Percentiles rank a stretch among this genome's conserved stretches.
phyloP scores from a whole-genome alignment of 2,113 vertebrate species.

The Probosciger aterrimus region DNA sequence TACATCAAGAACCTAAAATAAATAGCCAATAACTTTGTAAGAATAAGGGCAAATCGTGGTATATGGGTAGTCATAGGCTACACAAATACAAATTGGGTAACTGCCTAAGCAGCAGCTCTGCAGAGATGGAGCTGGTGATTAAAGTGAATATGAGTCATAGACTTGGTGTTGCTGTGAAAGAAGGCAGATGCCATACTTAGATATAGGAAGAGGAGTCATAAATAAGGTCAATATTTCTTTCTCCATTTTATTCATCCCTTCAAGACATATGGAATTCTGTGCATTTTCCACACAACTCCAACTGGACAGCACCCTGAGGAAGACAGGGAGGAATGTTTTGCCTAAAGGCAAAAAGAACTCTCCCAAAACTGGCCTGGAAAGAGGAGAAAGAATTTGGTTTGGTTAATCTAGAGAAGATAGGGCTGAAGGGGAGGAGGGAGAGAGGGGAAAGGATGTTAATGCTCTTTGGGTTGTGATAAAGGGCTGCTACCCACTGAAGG shows the following conservation, averaged over 20 bases:
- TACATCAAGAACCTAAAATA: neutral
- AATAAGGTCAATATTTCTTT: neutral
- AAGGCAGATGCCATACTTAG: neutral
- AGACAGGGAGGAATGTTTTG: neutral
- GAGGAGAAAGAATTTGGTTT: neutral
- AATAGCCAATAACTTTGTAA: neutral
- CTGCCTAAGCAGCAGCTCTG: neutral
- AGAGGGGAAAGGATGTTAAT: neutral
- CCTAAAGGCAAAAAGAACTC: neutral
- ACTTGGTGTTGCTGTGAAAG: neutral
- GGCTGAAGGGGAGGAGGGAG: neutral
- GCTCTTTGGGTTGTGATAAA: neutral
- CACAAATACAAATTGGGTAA: neutral
- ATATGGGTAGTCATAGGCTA: neutral
- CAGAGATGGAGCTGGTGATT: neutral
- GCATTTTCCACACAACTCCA: neutral
- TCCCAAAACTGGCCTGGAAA: neutral
- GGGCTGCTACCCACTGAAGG: neutral
- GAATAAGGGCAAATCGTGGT: neutral
- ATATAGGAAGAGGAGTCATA: neutral
- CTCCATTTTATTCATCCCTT: neutral
- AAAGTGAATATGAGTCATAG: neutral
- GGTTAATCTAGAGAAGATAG: neutral
- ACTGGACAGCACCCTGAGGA: neutral
- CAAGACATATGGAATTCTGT: neutral